A percentile compares a stretch with the other conserved stretches of the same genome.
Evolutionary conservation across 1,140 invertebrate species (phyloP).

Genomic region (Littorina saxatilis): DNA sequence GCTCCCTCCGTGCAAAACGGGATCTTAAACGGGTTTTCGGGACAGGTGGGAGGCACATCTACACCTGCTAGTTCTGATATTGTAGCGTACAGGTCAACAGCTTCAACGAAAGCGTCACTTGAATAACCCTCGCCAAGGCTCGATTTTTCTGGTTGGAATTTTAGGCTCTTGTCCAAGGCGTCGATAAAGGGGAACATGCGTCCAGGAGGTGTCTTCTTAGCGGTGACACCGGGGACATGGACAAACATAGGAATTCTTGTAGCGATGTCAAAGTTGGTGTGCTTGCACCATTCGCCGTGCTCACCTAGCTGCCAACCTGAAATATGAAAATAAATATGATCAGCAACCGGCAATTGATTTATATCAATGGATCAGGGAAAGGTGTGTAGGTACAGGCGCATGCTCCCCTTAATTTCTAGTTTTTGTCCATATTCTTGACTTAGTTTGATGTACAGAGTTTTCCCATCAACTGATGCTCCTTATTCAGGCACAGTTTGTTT

Average conservation of each 20-base stretch:
- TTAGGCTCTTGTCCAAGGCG: not conserved
- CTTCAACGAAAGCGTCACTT: conserved; percentile 62
- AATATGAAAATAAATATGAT: too few relatives aligned
- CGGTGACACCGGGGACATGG: conserved; percentile 46
- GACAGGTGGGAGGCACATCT: conserved; percentile 79
- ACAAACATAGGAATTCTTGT: conserved; percentile 58
- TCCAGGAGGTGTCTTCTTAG: not conserved
- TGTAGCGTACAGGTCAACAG: too few relatives aligned
- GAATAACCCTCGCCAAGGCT: not conserved
- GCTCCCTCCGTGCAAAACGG: conserved; percentile 84
- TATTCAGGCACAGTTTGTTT: too few relatives aligned
- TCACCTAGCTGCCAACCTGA: conserved; percentile 54
- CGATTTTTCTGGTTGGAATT: not conserved
- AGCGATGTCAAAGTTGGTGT: too few relatives aligned
- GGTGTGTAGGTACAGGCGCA: too few relatives aligned
- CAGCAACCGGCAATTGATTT: too few relatives aligned
- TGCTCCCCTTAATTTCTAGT: too few relatives aligned
- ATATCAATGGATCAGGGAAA: too few relatives aligned
- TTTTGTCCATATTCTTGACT: too few relatives aligned
- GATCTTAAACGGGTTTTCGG: conserved; percentile 69
- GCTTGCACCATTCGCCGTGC: too few relatives aligned
- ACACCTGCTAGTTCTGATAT: conserved; percentile 83
- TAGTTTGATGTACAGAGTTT: too few relatives aligned
- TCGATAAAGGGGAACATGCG: conserved; percentile 14
- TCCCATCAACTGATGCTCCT: too few relatives aligned